Evolutionary conservation across 2,888 invertebrate species (phyloP), one percentile per base, ranked within the genome.

Genomic region (Maniola hyperantus): DNA sequence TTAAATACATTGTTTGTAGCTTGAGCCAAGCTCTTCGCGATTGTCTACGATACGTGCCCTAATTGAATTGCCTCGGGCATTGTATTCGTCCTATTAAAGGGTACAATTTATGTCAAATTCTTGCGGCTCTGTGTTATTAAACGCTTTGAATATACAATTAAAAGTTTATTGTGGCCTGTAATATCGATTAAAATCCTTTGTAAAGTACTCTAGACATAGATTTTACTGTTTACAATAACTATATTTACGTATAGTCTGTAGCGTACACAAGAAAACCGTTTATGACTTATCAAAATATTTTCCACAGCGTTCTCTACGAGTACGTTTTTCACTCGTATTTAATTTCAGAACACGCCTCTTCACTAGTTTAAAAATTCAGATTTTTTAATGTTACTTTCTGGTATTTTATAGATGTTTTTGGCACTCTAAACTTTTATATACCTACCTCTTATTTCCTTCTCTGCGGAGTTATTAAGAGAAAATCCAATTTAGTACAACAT

Each of bases 41-140:
- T 70, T 79, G 82, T 81, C 77, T 75, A 78, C 76, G 75, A 68
- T 64, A 58, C 65, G 65, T 78, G 76, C 76, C 77, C 78, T 82
- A 83, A 82, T 84, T 81, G 76, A 80, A 83, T 79, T 68, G 82
- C 83, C 76, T 77, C 71, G 58, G 71, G 70, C 71, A 68, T 67
- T 71, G 72, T 69, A 68, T 64, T 68, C 69, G 73, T 70, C 73
- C 72, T 72, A 72, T 70, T 71, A 71, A 71, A 66, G 64, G 64
- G 67, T 68, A 58, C 55, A 70, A 70, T 69, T 71, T 71, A 70
- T 71, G 63, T 70, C 65, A 74, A 73, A 72, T 75, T 72, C 70
- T 66, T 70, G 67, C 51, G 65, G 64, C 39, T 33, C 15, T 59
- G 53, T 64, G 53, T 58, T 51, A 44, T 58, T n/a, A 39, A 58